These are phyloP conservation scores for Zosterops lateralis DNA, from an alignment of 2,113 vertebrate genomes.

Conservation along the genomic window DNA sequence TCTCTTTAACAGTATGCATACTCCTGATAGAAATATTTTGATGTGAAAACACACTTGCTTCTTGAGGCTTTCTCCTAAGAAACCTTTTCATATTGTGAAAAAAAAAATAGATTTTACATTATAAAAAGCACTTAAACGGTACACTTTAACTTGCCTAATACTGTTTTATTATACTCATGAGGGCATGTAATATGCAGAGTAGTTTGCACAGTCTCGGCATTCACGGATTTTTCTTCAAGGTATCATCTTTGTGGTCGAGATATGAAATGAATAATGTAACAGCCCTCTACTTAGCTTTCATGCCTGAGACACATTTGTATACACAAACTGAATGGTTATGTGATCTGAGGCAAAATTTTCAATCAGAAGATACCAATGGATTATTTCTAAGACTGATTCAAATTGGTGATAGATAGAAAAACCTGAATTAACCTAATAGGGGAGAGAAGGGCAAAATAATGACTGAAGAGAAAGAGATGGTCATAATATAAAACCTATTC, in stretches of 20 bases:
- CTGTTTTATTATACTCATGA: not conserved
- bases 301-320: not conserved
- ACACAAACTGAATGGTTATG: not conserved
- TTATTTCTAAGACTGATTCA: not conserved
- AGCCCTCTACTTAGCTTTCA: not conserved
- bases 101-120: not conserved
- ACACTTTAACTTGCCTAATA: not conserved
- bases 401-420: not conserved
- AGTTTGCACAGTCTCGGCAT: not conserved
- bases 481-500: not conserved
- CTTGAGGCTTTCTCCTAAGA: not conserved
- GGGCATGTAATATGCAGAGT: not conserved
- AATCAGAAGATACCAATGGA: not conserved
- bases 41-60: not conserved
- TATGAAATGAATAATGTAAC: not conserved
- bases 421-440: not conserved
- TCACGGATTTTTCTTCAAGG: not conserved
- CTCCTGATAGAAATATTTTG: not conserved
- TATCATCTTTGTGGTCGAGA: not conserved
- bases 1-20: not conserved
- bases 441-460: not conserved
- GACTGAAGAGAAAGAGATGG: not conserved
- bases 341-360: not conserved
- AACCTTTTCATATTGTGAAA: not conserved
- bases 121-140: not conserved